These are phyloP conservation scores for Carassius carassius DNA, from an alignment of 2,113 vertebrate genomes.

Conservation along the genomic window DNA sequence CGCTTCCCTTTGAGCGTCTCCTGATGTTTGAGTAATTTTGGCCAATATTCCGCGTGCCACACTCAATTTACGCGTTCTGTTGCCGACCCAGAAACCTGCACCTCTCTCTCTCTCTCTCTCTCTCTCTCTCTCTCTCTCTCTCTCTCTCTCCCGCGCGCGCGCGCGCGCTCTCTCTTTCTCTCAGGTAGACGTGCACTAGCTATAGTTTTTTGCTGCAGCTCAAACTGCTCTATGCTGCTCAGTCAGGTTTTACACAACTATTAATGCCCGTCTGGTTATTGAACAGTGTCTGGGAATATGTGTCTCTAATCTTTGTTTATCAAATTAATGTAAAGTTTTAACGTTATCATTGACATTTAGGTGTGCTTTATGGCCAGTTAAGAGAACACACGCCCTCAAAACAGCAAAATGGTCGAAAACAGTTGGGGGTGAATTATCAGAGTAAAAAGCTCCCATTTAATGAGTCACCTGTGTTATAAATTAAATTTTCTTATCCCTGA, in stretches of 20 bases:
- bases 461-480: too few species aligned
- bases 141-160: not conserved
- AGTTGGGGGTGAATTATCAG: not conserved
- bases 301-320: not conserved
- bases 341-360: not conserved
- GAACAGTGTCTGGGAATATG: too few species aligned
- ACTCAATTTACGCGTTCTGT: not conserved
- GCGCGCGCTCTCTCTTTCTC: not conserved
- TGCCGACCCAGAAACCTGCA: slow-evolving; percentile 25
- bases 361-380: not conserved
- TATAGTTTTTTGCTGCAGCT: not conserved
- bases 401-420: not conserved
- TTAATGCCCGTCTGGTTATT: not conserved
- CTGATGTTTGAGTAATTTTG: slow-evolving; percentile 21
- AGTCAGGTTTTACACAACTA: not conserved
- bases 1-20: slow-evolving; percentile 1
- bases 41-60: slow-evolving; percentile 34
- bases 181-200: not conserved
- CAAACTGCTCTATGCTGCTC: not conserved
- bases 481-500: too few species aligned
- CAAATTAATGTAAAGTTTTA: not conserved
- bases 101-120: not conserved
- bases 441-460: not conserved
- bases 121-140: not conserved
- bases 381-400: not conserved